Evolutionary conservation across 2,113 vertebrate genomes (phyloP).

Genomic region (Osmerus mordax): DNA sequence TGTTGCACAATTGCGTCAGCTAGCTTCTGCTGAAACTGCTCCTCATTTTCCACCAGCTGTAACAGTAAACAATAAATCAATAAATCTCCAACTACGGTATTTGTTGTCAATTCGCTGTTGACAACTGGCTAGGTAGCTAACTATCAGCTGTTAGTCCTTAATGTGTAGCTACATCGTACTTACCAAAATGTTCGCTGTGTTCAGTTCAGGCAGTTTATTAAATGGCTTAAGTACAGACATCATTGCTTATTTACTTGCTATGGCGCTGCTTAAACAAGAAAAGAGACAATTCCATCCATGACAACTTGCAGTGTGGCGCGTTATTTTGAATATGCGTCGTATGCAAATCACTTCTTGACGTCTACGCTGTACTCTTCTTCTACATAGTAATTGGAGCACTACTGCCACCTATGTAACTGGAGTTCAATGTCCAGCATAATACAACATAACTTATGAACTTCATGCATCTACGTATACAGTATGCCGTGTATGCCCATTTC

Average conservation of each 20-base stretch:
- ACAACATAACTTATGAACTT: background rate
- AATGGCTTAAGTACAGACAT: conserved; percentile 69
- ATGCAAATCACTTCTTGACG: conserved; percentile 38
- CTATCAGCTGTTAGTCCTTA: background rate
- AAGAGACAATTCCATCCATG: background rate
- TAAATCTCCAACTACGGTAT: background rate
- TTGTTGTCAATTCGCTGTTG: too few relatives aligned
- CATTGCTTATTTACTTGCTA: too few relatives aligned
- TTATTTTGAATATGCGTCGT: conserved; percentile 32
- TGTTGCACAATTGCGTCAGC: conserved; percentile 60
- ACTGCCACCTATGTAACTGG: conserved; percentile 24
- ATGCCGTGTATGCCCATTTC: too few relatives aligned
- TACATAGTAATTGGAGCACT: too few relatives aligned
- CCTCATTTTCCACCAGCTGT: conserved; percentile 72
- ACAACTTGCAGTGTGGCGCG: conserved; percentile 5
- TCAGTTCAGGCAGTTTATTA: conserved; percentile 63
- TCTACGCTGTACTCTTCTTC: background rate
- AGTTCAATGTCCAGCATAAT: background rate
- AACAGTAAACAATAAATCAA: conserved; percentile 6
- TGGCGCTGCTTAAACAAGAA: background rate
- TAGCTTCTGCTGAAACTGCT: conserved; percentile 67
- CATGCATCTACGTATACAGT: background rate
- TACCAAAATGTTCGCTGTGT: conserved; percentile 69
- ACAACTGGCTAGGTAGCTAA: background rate
- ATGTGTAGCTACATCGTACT: conserved; percentile 38